A percentile compares a stretch with the other conserved stretches of the same genome.
These are phyloP conservation scores for Argyresthia albistria DNA, from an alignment of 2,888 invertebrate genomes.

Conservation along the genomic window DNA sequence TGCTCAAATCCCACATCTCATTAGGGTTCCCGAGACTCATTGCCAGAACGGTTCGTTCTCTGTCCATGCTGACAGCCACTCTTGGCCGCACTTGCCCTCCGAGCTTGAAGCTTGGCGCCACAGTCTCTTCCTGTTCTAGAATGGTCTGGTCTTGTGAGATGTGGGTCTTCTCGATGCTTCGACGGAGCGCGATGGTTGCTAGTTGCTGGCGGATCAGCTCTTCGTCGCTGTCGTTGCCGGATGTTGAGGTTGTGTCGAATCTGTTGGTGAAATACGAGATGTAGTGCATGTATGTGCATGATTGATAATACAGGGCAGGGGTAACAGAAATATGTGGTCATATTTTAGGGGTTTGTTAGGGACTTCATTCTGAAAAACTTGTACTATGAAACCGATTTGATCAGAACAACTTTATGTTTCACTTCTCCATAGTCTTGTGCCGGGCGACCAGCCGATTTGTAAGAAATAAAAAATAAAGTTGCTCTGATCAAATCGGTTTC, in stretches of 20 bases:
- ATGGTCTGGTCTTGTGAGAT: constrained; percentile 55
- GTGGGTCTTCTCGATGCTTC: constrained; percentile 63
- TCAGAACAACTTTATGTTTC: no score
- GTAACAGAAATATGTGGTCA: no score
- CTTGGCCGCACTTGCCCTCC: constrained; percentile 65
- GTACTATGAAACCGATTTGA: no score
- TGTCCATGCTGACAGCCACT: constrained; percentile 43
- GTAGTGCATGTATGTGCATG: no score
- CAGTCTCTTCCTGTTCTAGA: constrained; percentile 47
- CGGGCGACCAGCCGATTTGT: no score
- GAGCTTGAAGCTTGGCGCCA: constrained; percentile 77
- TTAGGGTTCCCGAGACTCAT: constrained; percentile 55
- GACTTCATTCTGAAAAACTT: no score
- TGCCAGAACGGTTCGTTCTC: constrained; percentile 50
- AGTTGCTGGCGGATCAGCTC: constrained; percentile 45
- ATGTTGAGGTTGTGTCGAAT: constrained; percentile 74
- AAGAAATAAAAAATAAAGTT: no score
- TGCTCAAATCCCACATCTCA: constrained; percentile 52
- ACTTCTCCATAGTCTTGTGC: no score
- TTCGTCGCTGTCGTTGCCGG: constrained; percentile 80
- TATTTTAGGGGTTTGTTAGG: no score
- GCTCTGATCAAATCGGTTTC: no score
- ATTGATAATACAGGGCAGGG: no score
- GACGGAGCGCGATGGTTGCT: constrained; percentile 49
- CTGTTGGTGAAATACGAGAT: constrained; percentile 18